Base-by-base conservation (phyloP, 2,888 invertebrate genomes). In the Baccha elongata region DNA sequence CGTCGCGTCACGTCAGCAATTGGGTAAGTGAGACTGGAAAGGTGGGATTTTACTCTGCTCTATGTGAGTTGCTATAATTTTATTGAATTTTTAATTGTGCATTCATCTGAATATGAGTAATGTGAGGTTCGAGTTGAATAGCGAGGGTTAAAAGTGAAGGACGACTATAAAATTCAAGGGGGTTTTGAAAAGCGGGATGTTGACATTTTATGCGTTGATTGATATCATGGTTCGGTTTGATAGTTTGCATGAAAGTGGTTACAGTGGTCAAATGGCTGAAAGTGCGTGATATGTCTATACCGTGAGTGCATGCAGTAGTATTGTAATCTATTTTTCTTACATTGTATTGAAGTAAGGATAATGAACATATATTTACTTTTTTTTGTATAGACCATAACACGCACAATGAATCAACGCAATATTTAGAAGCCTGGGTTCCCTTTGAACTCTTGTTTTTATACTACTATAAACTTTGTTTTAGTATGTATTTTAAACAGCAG, bases 31-130 rank as follows among this genome's bases (percentile, higher is more conserved):
- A 7, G 29, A 32, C 8, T 32, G 29, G 29, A 8, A 23, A 23
- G 29, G 29, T 5, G 29, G 29, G 29, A 32, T 32, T 23, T 3
- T 23, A 23, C 3, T 23, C 23, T 5, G 3, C 8, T 5, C 29
- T 32, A 7, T 32, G 23, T 13, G n/a, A n/a, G n/a, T 48, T 19
- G 19, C 8, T n/a, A 32, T 44, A 19, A 10, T 17, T 44, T 72
- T 62, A 37, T 37, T 72, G 64, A 44, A 64, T 58, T 64, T 64
- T 19, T 46, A 26, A 64, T 72, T 73, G 64, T 23, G 8, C 53
- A 44, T 60, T 53, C 10, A 62, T 58, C 15, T 10, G 58, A 6
- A 15, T 42, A 42, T 40, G 26, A 58, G 11, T 58, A 58, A 58
- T 58, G 40, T 26, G 7, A 40, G 40, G 55, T 37, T 55, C 23